These are phyloP conservation scores for Carpatolechia fugitivella DNA, from an alignment of 2,888 invertebrate genomes.

Conservation along the genomic window DNA sequence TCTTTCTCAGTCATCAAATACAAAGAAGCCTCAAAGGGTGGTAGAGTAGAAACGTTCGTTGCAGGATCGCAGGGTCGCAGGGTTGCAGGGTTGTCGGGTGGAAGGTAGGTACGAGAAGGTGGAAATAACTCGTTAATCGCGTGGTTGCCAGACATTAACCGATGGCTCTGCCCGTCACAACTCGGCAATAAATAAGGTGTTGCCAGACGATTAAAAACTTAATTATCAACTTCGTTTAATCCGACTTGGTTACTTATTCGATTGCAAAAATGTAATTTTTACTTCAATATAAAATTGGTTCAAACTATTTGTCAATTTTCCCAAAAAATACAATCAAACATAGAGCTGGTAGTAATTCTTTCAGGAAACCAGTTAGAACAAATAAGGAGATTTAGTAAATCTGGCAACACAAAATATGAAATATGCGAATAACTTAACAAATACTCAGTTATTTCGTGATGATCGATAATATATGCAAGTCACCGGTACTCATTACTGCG, in stretches of 20 bases:
- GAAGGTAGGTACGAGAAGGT: slow-evolving; percentile 9
- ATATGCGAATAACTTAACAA: slow-evolving; percentile 59
- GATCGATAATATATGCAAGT: slow-evolving; percentile 55
- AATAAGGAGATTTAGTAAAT: no score
- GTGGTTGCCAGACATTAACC: slow-evolving; percentile 56
- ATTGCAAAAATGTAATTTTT: no score
- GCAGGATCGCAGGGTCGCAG: not conserved
- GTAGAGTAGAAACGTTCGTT: not conserved
- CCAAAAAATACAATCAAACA: no score
- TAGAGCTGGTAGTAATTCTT: no score
- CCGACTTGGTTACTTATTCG: no score
- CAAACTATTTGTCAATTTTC: no score
- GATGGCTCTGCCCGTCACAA: slow-evolving; percentile 54
- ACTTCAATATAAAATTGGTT: no score
- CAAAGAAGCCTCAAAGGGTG: no score
- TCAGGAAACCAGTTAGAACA: no score
- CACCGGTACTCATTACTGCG: slow-evolving; percentile 44
- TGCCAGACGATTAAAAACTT: not conserved
- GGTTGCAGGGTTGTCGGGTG: slow-evolving; percentile 43
- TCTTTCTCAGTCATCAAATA: no score
- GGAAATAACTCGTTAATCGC: slow-evolving; percentile 50
- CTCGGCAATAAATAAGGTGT: slow-evolving; percentile 24
- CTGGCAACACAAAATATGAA: slow-evolving; percentile 26
- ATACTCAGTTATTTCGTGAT: slow-evolving; percentile 48
- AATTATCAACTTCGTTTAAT: no score